Evolutionary conservation across 2,888 invertebrate species (phyloP).

Genomic region (Lycaena phlaeas): DNA sequence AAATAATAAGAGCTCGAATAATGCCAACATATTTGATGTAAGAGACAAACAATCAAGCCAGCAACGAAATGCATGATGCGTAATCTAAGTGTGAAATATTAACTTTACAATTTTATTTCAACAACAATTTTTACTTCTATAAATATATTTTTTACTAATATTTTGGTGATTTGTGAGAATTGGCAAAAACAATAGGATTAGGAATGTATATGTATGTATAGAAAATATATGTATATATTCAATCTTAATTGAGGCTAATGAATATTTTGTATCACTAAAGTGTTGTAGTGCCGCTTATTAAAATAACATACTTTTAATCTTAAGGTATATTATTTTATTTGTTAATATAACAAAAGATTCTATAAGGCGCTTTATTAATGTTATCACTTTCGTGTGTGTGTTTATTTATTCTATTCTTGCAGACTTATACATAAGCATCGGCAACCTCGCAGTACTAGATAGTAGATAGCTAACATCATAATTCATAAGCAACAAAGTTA

Average conservation of each 20-base stretch:
- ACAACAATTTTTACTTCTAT: neutral
- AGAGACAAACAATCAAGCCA: neutral
- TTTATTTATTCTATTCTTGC: neutral
- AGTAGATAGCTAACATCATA: too few relatives aligned
- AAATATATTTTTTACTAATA: too few relatives aligned
- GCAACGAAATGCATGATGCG: neutral
- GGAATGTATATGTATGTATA: too few relatives aligned
- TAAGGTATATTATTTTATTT: neutral
- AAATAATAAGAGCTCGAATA: slow-evolving; percentile 4
- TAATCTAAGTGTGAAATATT: neutral
- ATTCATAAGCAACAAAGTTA: too few relatives aligned
- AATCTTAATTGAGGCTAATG: neutral
- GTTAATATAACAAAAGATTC: neutral
- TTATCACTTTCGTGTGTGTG: neutral
- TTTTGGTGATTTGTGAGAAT: too few relatives aligned
- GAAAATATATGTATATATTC: neutral
- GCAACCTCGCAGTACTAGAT: too few relatives aligned
- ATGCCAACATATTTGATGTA: neutral
- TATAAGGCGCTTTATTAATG: slow-evolving; percentile 1
- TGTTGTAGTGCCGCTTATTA: neutral
- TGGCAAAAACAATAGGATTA: too few relatives aligned
- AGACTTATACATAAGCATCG: too few relatives aligned
- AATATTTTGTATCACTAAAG: neutral
- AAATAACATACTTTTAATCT: neutral
- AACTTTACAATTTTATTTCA: neutral